Base-by-base conservation (phyloP, 1,140 invertebrate species). In the Planococcus citri region DNA sequence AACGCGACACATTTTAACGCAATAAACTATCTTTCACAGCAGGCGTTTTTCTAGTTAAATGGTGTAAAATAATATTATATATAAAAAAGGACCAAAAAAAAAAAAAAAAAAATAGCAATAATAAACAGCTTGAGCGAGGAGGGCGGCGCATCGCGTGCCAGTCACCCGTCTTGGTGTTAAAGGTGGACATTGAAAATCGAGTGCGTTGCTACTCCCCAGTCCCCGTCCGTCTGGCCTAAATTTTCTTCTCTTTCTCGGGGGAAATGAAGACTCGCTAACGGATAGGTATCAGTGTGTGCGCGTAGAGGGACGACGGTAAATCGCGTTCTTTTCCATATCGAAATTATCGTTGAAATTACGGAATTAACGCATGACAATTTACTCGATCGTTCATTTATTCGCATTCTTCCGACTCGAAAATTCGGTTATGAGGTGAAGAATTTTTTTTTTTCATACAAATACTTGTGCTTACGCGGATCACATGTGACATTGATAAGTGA, bases 401-500 rank as follows among this genome's bases (percentile, higher is more conserved):
- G 6, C 33, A 14, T 51, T 51, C 17, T 2, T 9, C 17, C n/a
- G n/a, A 51, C 17, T 51, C 17, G n/a, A 14, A 51, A 4, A 17
- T 51, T 51, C 6, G 17, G 17, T 3, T 51, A 17, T 51, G n/a
- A 51, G 41, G 41, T 51, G 41, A 51, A 17, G 17, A 20, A 51
- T 9, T 51, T 51, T 17, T 20, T 9, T 9, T 51, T 51, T 17
- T 20, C 4, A 51, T 51, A 51, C 4, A 6, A 51, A 51, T 9
- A 51, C 3, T 51, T 51, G 41, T 51, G 41, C 41, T 51, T 51
- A 51, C 17, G 41, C 41, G 41, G 41, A 17, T 51, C n/a, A 20
- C 17, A 51, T n/a, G 41, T 51, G 41, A 51, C 41, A 51, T 51
- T 51, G 41, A 51, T 51, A 51, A 51, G 41, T 51, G 41, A 51